Conservation (phyloP, 1,140 invertebrate species). For the Apis cerana region DNA sequence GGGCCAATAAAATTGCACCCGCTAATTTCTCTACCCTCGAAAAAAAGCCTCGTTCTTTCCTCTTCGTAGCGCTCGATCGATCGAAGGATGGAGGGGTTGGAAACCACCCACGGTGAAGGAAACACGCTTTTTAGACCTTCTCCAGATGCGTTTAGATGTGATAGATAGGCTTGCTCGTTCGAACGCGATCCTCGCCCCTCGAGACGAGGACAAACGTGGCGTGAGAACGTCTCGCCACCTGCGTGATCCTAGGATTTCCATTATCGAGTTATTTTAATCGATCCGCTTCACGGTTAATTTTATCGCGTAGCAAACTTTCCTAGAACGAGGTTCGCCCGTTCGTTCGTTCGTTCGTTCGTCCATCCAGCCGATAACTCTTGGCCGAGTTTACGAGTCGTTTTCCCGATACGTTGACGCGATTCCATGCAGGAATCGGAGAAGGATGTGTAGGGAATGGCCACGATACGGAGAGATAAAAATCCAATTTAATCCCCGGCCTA, state of each 20-base stretch:
- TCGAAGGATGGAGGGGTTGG: slow-evolving; percentile 50
- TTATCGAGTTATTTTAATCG: slow-evolving; percentile 9
- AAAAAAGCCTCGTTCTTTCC: slow-evolving; percentile 2
- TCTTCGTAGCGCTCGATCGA: background rate
- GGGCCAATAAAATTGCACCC: slow-evolving; percentile 72
- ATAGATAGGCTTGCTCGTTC: slow-evolving; percentile 68
- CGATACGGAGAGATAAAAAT: slow-evolving; percentile 41
- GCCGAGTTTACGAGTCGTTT: background rate
- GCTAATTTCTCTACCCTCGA: slow-evolving; percentile 71
- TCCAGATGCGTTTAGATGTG: slow-evolving; percentile 73
- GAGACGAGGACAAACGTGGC: slow-evolving; percentile 62
- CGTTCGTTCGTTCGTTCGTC: no score
- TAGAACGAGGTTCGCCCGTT: no score
- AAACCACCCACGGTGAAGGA: slow-evolving; percentile 74
- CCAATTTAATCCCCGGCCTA: slow-evolving; percentile 41
- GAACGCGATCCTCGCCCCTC: slow-evolving; percentile 45
- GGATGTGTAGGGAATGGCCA: no score
- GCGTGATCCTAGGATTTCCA: background rate
- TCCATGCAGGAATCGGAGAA: no score
- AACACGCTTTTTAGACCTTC: slow-evolving; percentile 72
- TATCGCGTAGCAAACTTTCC: background rate
- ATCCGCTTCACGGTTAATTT: slow-evolving; percentile 15
- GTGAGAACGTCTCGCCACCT: slow-evolving; percentile 42
- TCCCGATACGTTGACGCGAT: slow-evolving; percentile 24
- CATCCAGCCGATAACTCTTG: no score